Base-by-base conservation (phyloP, 1,140 invertebrate genomes). In the Geopemphigus sp. region DNA sequence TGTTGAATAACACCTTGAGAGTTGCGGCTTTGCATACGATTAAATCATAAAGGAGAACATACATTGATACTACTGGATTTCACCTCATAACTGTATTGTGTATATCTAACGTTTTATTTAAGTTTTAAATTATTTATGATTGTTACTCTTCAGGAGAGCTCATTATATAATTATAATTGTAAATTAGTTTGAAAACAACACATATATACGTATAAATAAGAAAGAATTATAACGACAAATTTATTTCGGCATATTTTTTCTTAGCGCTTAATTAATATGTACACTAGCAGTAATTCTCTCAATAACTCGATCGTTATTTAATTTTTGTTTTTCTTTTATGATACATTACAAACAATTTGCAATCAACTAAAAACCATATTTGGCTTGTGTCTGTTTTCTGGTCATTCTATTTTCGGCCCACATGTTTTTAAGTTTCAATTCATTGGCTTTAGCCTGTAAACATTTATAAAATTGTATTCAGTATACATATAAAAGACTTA, bases 351-450 rank as follows among this genome's bases (percentile, higher is more conserved):
- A 54, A 54, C 24, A 47, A 39, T 53, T 29, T 29, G 19, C 1
- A 3, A n/a, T 8, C 17, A 50, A 68, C 19, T 90, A 94, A 88
- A 95, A 95, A 68, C 94, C 94, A 88, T 95, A 95, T 89, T 95
- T 95, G 50, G 91, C 91, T 85, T 94, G 92, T 45, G 95, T 95
- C 85, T 95, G 92, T 84, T 92, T 89, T 82, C 92, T 91, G 14
- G 91, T 92, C 85, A 92, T 89, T 84, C 91, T 90, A 84, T 95
- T 97, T 82, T 92, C 89, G 4, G 95, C 91, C 96, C 96, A 98
- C 85, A 95, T 92, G 85, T 96, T 97, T 85, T 98, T 94, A 17
- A 98, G 85, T 85, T 97, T 95, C 81, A 95, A 86, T 86, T 98
- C 95, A 87, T 96, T 93, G 61, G 94, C 94, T 86, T 97, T 97